phyloP scores from a whole-genome alignment of 2,888 invertebrate species.

The Tholera decimalis region DNA sequence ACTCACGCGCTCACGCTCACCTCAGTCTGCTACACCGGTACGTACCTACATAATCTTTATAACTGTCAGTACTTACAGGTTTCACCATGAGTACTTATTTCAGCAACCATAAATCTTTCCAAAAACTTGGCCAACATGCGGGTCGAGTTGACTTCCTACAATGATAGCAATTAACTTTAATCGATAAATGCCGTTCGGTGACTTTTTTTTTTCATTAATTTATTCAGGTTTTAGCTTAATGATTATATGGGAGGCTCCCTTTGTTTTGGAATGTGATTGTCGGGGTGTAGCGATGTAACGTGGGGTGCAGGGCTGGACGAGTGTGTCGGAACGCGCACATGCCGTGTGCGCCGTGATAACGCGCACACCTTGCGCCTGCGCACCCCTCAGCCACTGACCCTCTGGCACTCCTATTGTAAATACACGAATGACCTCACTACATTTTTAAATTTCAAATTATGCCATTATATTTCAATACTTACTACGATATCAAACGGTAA shows the following conservation, averaged over 20 bases:
- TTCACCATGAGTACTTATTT: slow-evolving; percentile 36
- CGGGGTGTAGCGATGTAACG: slow-evolving; percentile 71
- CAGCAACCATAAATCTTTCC: slow-evolving; percentile 58
- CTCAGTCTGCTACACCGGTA: slow-evolving; percentile 95
- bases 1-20: slow-evolving; percentile 95
- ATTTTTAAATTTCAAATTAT: slow-evolving; percentile 60
- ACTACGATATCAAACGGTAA: slow-evolving; percentile 46
- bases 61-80: slow-evolving; percentile 21
- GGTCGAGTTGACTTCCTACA: slow-evolving; percentile 75
- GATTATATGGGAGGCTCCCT: slow-evolving; percentile 74
- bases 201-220: slow-evolving; percentile 69
- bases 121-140: slow-evolving; percentile 76
- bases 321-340: slow-evolving; percentile 89
- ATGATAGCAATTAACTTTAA: slow-evolving; percentile 76
- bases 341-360: slow-evolving; percentile 86
- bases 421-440: slow-evolving; percentile 58
- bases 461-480: slow-evolving; percentile 53
- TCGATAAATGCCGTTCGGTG: slow-evolving; percentile 74
- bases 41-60: slow-evolving; percentile 79
- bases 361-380: slow-evolving; percentile 88
- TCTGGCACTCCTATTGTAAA: slow-evolving; percentile 76
- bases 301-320: slow-evolving; percentile 77
- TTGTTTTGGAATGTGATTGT: slow-evolving; percentile 80
- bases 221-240: slow-evolving; percentile 69
- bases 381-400: slow-evolving; percentile 85